Base-by-base conservation (phyloP, 1,140 invertebrate species). In the Drosophila orena region DNA sequence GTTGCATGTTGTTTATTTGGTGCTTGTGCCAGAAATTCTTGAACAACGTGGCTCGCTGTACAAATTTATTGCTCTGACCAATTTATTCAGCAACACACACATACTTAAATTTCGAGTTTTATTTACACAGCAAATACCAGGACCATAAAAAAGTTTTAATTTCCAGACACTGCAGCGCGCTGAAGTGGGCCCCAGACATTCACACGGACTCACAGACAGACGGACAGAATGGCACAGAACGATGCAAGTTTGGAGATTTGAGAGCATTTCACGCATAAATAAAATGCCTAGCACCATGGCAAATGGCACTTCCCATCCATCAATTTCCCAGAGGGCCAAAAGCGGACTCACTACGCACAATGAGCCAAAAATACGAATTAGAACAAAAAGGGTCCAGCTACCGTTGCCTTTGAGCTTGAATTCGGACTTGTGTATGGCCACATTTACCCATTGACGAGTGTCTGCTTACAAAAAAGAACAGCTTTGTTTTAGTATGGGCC, bases 251-350 rank as follows among this genome's bases (percentile, higher is more conserved):
- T n/a, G 30, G 46, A 57, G 68, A 77, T 81, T 77, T 77, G 44
- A 69, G 64, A 77, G 74, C 73, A 76, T 81, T 83, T 69, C 59
- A 70, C 74, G 78, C 78, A 78, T 81, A 83, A 83, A 83, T 81
- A 83, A 83, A 74, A 81, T 55, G 59, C 75, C 75, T 65, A 42
- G 69, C 60, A 60, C 62, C 24, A 61, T 65, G 62, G 50, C 58
- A 77, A 64, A 70, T 80, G 64, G 65, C 76, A 80, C 64, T 42
- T 24, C 17, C 30, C 43, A 37, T 44, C 49, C 38, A 43, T 40
- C 68, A 17, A 14, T n/a, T 37, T 7, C 20, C 17, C 35, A 24
- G 34, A 24, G 17, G 34, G 7, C 12, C 20, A 15, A 2, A 24
- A 24, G 17, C 46, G 59, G 43, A 61, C 50, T 22, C 17, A 14